phyloP scores from a whole-genome alignment of 2,113 vertebrate genomes.

The Petroica traversi region DNA sequence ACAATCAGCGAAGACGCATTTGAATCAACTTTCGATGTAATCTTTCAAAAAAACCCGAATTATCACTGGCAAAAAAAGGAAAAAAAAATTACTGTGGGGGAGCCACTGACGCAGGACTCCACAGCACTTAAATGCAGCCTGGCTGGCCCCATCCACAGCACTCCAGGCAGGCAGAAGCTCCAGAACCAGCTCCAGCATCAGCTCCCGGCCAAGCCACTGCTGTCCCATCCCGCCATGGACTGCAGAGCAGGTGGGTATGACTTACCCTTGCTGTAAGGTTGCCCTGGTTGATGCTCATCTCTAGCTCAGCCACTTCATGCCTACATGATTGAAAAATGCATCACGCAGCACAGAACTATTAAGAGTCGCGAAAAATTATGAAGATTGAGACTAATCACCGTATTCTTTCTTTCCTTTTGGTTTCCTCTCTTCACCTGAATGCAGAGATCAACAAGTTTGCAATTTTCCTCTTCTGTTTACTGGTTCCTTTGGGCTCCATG shows the following conservation, averaged over 20 bases:
- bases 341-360: background rate
- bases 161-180: background rate
- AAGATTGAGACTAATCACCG: background rate
- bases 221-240: background rate
- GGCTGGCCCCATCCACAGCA: background rate
- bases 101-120: constrained; percentile 12
- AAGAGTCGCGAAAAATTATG: background rate
- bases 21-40: background rate
- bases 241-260: background rate
- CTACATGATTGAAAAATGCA: background rate
- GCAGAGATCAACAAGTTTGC: constrained; percentile 14
- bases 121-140: background rate
- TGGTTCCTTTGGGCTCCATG: background rate
- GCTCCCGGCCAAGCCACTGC: background rate
- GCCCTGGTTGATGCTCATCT: background rate
- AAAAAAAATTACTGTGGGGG: background rate
- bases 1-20: background rate
- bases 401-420: background rate
- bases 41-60: background rate
- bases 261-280: background rate
- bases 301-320: background rate
- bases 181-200: background rate
- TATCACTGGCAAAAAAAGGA: background rate
- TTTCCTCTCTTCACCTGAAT: background rate
- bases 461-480: constrained; percentile 22